These are phyloP conservation scores for Furcula furcula DNA, from an alignment of 2,888 invertebrate genomes.

Conservation along the genomic window DNA sequence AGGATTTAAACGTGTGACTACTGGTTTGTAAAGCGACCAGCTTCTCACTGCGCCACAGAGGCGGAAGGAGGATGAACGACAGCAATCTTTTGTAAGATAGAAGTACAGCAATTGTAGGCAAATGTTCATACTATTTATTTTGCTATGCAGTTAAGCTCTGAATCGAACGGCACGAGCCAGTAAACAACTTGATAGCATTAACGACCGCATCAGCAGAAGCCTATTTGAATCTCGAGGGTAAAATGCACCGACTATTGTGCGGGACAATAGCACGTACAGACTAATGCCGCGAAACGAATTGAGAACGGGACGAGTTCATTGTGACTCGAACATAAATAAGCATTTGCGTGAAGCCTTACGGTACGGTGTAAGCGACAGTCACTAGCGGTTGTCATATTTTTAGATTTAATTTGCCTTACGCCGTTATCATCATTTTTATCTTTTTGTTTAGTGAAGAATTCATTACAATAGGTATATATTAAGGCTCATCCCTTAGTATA, in stretches of 20 bases:
- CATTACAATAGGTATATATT: no score
- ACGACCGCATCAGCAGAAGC: slow-evolving; percentile 42
- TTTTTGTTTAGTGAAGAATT: not conserved
- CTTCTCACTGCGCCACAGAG: no score
- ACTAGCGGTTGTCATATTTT: slow-evolving; percentile 23
- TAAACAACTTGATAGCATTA: slow-evolving; percentile 46
- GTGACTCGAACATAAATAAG: slow-evolving; percentile 74
- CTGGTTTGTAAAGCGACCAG: no score
- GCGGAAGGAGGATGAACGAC: no score
- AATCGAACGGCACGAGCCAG: slow-evolving; percentile 9
- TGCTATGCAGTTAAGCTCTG: not conserved
- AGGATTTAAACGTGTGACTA: no score
- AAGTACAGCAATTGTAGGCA: no score
- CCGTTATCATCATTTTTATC: slow-evolving; percentile 3
- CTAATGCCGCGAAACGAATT: slow-evolving; percentile 72
- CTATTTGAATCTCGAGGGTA: slow-evolving; percentile 56
- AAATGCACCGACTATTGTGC: slow-evolving; percentile 51
- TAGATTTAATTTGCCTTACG: slow-evolving; percentile 9
- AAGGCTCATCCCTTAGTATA: no score
- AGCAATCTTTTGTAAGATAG: no score
- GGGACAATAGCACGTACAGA: slow-evolving; percentile 52
- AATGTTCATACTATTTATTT: not conserved
- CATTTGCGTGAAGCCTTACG: slow-evolving; percentile 55
- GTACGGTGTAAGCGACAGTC: slow-evolving; percentile 31
- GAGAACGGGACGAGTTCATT: slow-evolving; percentile 68